phyloP scores from a whole-genome alignment of 1,140 invertebrate species.

The Caenorhabditis briggsae region DNA sequence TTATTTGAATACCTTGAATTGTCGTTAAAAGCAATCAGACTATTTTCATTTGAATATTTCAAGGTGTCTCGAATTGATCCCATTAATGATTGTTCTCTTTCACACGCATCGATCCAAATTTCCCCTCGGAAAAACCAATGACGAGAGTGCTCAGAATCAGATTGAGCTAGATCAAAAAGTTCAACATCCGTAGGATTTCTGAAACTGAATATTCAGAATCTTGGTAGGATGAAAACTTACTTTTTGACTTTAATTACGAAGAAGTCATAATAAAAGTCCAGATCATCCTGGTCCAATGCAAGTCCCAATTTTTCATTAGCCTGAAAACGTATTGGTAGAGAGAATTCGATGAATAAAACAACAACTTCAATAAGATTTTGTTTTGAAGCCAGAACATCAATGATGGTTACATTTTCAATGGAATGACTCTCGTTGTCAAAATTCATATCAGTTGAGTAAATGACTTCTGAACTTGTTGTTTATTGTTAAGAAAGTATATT shows the following conservation, averaged over 20 bases:
- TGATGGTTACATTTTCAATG: slow-evolving; percentile 57
- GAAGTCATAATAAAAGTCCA: slow-evolving; percentile 80
- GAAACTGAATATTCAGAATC: slow-evolving; percentile 77
- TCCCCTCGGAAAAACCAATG: slow-evolving; percentile 85
- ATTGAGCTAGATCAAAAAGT: slow-evolving; percentile 97
- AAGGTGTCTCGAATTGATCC: slow-evolving; percentile 94
- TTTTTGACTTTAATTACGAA: slow-evolving; percentile 79
- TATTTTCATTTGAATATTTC: slow-evolving; percentile 87
- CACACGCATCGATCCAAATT: slow-evolving; percentile 87
- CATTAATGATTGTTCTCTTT: slow-evolving; percentile 85
- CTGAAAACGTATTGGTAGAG: background rate
- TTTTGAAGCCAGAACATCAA: slow-evolving; percentile 65
- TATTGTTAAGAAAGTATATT: background rate
- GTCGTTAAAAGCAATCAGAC: slow-evolving; percentile 96
- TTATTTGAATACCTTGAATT: slow-evolving; percentile 86
- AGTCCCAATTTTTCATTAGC: slow-evolving; percentile 73
- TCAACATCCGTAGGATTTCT: slow-evolving; percentile 97
- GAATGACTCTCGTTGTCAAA: background rate
- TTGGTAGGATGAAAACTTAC: background rate
- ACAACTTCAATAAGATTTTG: slow-evolving; percentile 61
- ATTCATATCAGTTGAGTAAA: slow-evolving; percentile 46
- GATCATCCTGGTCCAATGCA: slow-evolving; percentile 80
- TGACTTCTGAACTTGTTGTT: slow-evolving; percentile 56
- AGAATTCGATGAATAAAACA: background rate
- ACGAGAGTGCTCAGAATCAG: slow-evolving; percentile 83